Percentiles rank a stretch among this genome's conserved stretches.
Evolutionary conservation across 2,797 vertebrate genomes (phyloP).

Genomic region (Thamnophis elegans): DNA sequence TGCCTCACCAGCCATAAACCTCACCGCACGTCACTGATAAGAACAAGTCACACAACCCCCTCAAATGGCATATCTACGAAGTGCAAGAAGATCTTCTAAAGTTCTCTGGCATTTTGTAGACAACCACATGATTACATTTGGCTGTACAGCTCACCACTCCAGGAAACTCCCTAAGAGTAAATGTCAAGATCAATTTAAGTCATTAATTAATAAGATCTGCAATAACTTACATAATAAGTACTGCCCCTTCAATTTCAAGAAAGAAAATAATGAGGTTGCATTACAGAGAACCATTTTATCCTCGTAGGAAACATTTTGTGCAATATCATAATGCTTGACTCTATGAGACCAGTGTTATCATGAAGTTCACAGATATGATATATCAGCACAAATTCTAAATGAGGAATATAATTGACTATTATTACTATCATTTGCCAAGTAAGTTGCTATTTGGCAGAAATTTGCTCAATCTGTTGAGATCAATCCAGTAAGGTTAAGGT

Average conservation of each 20-base stretch:
- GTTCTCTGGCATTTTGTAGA: constrained; percentile 9
- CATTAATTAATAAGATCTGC: constrained; percentile 57
- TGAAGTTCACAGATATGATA: background rate
- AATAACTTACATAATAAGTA: constrained; percentile 38
- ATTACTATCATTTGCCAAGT: too few species aligned
- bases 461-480: background rate
- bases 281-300: constrained; percentile 10
- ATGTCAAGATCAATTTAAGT: constrained; percentile 56
- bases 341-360: background rate
- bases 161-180: constrained; percentile 54
- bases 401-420: background rate
- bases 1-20: too few species aligned
- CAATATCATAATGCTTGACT: constrained; percentile 11
- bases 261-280: constrained; percentile 14
- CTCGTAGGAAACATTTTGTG: constrained; percentile 39
- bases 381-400: background rate
- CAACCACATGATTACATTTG: constrained; percentile 46
- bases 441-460: background rate
- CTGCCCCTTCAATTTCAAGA: constrained; percentile 37
- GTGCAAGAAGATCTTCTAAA: constrained; percentile 23
- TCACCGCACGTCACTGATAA: too few species aligned
- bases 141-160: background rate
- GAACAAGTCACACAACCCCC: constrained; percentile 52
- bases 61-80: constrained; percentile 21
- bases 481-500: background rate